Evolutionary conservation across 2,113 vertebrate genomes (phyloP), one percentile per base, ranked within the genome.

Genomic region (Rynchops niger): DNA sequence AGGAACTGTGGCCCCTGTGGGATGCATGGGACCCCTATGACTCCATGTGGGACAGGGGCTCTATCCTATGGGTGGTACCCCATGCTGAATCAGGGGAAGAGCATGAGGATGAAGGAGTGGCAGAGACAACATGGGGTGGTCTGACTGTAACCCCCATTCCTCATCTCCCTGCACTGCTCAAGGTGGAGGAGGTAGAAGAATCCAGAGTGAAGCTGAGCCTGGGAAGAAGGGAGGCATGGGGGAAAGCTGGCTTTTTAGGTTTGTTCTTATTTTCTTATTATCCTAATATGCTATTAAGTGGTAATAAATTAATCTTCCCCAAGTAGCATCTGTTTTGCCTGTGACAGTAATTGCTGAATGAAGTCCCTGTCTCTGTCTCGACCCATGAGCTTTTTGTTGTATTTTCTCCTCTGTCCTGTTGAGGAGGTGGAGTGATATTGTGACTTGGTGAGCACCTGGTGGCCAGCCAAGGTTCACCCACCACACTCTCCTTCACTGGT

Each of bases 1-100:
- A 65, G 9, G 9, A 29, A 4, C 25, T 40, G 3, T 29, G 14
- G 49, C 5, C 10, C 9, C 8, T 52, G 30, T 14, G 16, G 9
- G 9, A 11, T 13, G 18, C 43, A 45, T 45, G 43, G 43, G 43
- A 45, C 43, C 43, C 43, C 8, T 45, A 18, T 9, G 43, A 18
- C 43, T 18, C 18, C 43, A 45, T 45, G 43, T 45, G 43, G 45
- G 45, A 45, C 45, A 45, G 45, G 45, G 45, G 9, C 23, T 63
- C 10, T 49, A n/a, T 30, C 30, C 5, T 49, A 3, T 29, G 22
- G 17, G 21, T 40, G 15, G 9, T 11, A 49, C 6, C 18, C 12
- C 15, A 55, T 0, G 0, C 12, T n/a, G 42, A 3, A 62, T 2
- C 9, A 52, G 15, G 13, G 9, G 19, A 47, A 45, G 10, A 76